Base-by-base conservation (phyloP, 2,797 vertebrate species). In the Alauda arvensis region DNA sequence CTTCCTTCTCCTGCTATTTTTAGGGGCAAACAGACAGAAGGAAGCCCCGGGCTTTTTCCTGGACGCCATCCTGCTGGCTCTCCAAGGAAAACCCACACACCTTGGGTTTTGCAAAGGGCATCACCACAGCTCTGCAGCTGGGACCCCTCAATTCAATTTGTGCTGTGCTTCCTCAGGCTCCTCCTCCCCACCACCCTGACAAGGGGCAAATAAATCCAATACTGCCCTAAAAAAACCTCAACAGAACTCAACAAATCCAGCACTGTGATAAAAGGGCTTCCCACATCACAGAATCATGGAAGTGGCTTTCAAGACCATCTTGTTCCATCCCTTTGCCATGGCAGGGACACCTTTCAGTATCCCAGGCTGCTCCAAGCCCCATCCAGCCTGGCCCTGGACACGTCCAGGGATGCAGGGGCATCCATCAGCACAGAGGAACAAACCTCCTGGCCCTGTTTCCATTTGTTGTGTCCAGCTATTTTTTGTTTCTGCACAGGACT, bases 71-170 rank as follows among this genome's bases (percentile, higher is more conserved):
- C 17, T 18, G 39, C 75, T 8, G 5, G 33, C 15, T 77, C 18
- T 23, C 43, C 48, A 8, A 43, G 37, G 49, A 25, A 29, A 28
- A 55, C 12, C 18, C 55, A 43, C 43, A 3, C 3, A 2, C 1
- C 43, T 12, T 20, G 29, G 26, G 7, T 33, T 89, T 72, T 26
- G 56, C 49, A 3, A 59, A 66, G 18, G 48, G 39, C 25, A 59
- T 15, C 5, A 1, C 43, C 8, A 20, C 56, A 67, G 33, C 37
- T n/a, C 25, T 1, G 10, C 20, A 3, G 16, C 19, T 17, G 55
- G 19, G 31, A 57, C 28, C 2, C 1, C 42, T 1, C 18, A 2
- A 33, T 10, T 31, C 3, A 2, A 3, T 1, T 18, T 0, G 0
- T 3, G 14, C 46, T 7, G 11, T 18, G 9, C 20, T 14, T 62